Conservation (phyloP, 2,888 invertebrate genomes). For the Aphidius colemani region DNA sequence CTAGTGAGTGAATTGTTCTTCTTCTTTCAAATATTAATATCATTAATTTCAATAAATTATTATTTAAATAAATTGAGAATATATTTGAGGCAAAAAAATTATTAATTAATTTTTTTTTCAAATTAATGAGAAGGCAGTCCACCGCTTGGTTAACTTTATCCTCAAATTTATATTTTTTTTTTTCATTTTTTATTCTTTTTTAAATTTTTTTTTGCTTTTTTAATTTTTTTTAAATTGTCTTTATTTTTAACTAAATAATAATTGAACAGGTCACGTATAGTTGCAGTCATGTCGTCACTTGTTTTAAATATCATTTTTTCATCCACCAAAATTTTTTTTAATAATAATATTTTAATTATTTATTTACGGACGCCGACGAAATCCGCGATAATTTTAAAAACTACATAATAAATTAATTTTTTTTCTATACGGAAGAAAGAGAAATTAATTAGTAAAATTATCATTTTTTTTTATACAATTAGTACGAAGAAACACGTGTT, state of each 20-base stretch:
- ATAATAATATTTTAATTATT: constrained; percentile 21
- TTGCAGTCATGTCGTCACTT: constrained; percentile 61
- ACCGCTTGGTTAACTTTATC: constrained; percentile 42
- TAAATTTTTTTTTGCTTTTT: constrained; percentile 17
- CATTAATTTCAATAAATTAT: background rate
- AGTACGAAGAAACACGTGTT: constrained; percentile 8
- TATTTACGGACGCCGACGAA: constrained; percentile 57
- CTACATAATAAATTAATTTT: background rate
- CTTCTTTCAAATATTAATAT: background rate
- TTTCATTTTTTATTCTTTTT: constrained; percentile 2
- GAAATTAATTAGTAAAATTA: background rate
- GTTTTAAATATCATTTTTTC: constrained; percentile 34
- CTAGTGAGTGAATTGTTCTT: background rate
- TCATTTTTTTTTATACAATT: background rate
- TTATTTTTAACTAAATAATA: constrained; percentile 51
- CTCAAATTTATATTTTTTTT: constrained; percentile 32
- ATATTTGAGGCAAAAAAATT: constrained; percentile 30
- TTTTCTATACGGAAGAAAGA: constrained; percentile 5
- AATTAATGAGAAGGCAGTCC: constrained; percentile 47
- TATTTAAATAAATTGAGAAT: constrained; percentile 12
- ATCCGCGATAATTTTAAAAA: constrained; percentile 46
- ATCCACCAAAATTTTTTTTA: constrained; percentile 2
- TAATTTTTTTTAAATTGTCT: constrained; percentile 9
- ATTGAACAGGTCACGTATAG: constrained; percentile 62
- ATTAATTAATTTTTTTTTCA: constrained; percentile 42